A percentile compares a stretch with the other conserved stretches of the same genome.
Evolutionary conservation across 2,797 vertebrate genomes (phyloP).

Genomic region (Eospalax fontanierii): DNA sequence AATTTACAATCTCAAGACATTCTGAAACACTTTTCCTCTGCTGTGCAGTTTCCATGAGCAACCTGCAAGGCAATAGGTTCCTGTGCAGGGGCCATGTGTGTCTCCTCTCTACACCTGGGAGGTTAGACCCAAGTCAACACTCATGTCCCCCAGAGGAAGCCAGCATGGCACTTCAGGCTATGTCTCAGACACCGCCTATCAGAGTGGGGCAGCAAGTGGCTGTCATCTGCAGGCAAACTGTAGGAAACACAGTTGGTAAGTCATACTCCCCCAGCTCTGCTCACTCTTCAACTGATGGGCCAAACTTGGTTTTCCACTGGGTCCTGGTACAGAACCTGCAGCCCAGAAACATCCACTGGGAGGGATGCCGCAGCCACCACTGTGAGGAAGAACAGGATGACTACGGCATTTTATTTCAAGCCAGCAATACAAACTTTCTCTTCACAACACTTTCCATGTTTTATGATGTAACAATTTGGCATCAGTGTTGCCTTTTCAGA

Average conservation of each 20-base stretch:
- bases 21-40: no score
- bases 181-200: neutral
- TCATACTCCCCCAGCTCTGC: neutral
- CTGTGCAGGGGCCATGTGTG: neutral
- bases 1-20: neutral
- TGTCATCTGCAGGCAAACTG: neutral
- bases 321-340: neutral
- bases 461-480: rapidly evolving
- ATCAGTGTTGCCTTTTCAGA: neutral
- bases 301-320: no score
- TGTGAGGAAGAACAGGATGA: rapidly evolving
- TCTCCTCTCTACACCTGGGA: neutral
- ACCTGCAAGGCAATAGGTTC: neutral
- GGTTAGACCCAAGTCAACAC: neutral
- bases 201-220: neutral
- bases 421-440: no score
- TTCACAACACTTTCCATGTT: no score
- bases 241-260: no score
- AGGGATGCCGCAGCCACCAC: rapidly evolving
- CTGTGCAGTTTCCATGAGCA: neutral
- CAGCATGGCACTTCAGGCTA: neutral
- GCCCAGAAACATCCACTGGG: neutral
- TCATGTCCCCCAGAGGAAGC: neutral
- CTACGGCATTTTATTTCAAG: neutral
- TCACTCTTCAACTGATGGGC: neutral